phyloP scores from a whole-genome alignment of 2,888 invertebrate species.

The Cloeon dipterum region DNA sequence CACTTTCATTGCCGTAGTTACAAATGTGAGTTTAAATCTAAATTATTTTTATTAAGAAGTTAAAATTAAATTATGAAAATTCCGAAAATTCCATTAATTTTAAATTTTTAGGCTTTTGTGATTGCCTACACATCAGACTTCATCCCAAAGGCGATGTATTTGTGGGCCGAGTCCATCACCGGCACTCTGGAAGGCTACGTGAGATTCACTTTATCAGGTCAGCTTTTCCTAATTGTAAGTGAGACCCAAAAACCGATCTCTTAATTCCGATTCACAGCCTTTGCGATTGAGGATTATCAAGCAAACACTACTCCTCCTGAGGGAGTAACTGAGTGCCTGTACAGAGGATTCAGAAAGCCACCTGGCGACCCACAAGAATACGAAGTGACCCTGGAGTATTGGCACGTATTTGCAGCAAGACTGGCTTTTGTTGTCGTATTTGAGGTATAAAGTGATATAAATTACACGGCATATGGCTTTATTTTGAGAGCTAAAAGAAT shows the following conservation, averaged over 20 bases:
- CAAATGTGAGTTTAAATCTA: slow-evolving; percentile 6
- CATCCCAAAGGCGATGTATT: slow-evolving; percentile 5
- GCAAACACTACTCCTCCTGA: not conserved
- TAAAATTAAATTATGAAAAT: too few species aligned
- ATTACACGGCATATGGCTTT: too few species aligned
- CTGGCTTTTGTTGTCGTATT: slow-evolving; percentile 4
- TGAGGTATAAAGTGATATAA: slow-evolving; percentile 5
- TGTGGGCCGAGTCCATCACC: not conserved
- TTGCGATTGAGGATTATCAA: not conserved
- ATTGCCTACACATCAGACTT: slow-evolving; percentile 6
- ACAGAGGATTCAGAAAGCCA: slow-evolving; percentile 3
- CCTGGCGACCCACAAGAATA: slow-evolving; percentile 3
- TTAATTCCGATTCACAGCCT: slow-evolving; percentile 1
- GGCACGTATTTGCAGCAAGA: slow-evolving; percentile 3
- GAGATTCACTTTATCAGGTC: slow-evolving; percentile 6
- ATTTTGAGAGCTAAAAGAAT: too few species aligned
- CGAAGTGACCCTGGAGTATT: slow-evolving; percentile 1
- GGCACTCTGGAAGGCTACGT: slow-evolving; percentile 3
- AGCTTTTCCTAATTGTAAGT: not conserved
- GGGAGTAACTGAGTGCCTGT: slow-evolving; percentile 1
- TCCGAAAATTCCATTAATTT: not conserved
- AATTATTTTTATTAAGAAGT: too few species aligned
- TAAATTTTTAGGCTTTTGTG: slow-evolving; percentile 5
- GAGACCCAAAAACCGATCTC: too few species aligned
- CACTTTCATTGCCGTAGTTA: slow-evolving; percentile 6